phyloP scores from a whole-genome alignment of 2,797 vertebrate species.

The Oryzias dopingdopingensis region DNA sequence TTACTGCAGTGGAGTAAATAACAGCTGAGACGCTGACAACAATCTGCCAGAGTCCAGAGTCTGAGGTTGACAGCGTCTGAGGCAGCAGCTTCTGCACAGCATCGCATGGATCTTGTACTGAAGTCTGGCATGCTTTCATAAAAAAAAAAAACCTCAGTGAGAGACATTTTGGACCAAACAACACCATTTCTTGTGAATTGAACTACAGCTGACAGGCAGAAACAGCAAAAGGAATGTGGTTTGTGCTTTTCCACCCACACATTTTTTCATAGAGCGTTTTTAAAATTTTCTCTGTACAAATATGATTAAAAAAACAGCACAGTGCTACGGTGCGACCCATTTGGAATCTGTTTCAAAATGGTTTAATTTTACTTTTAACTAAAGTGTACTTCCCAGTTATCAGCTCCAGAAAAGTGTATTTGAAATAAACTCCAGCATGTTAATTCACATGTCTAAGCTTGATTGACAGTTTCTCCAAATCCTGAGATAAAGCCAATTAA shows the following conservation, averaged over 20 bases:
- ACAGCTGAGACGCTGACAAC: neutral
- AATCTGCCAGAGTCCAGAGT: too few relatives aligned
- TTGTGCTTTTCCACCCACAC: too few relatives aligned
- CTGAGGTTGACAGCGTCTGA: too few relatives aligned
- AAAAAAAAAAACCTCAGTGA: neutral
- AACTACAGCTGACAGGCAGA: conserved; percentile 3
- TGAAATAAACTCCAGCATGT: conserved; percentile 53
- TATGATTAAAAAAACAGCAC: too few relatives aligned
- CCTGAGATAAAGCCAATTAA: conserved; percentile 72
- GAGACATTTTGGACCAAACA: neutral
- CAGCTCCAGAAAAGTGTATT: conserved; percentile 39
- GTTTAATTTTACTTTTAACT: too few relatives aligned
- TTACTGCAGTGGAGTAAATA: neutral
- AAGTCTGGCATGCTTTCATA: neutral
- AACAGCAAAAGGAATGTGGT: neutral
- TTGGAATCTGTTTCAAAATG: too few relatives aligned
- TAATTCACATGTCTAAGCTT: conserved; percentile 68
- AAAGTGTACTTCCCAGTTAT: too few relatives aligned
- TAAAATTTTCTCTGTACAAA: too few relatives aligned
- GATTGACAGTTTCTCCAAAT: conserved; percentile 71
- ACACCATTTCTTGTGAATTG: neutral
- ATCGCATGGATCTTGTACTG: too few relatives aligned
- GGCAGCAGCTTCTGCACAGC: neutral
- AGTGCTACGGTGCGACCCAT: too few relatives aligned
- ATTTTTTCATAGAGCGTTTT: too few relatives aligned